Conservation (phyloP, 2,113 vertebrate genomes). For the Empidonax traillii region DNA sequence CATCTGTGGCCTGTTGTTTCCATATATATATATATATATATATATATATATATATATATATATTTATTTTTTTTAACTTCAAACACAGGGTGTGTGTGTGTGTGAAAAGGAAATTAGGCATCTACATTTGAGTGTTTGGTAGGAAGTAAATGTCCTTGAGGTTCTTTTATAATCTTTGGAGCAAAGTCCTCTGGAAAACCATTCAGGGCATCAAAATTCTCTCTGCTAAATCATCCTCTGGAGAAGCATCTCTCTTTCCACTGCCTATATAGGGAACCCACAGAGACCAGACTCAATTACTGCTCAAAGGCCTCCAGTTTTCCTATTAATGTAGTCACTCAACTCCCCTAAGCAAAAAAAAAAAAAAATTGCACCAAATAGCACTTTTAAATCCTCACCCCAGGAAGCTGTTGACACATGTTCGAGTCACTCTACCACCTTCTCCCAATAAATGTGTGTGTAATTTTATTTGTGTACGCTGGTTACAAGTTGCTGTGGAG, state of each 20-base stretch:
- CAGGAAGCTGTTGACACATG: conserved; percentile 9
- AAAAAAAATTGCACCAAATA: background rate
- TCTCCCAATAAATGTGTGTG: background rate
- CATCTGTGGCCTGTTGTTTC: background rate
- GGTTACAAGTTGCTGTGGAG: conserved; percentile 39
- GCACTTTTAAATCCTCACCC: conserved; percentile 11
- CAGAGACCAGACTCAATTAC: background rate
- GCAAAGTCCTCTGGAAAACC: background rate
- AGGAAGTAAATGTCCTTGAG: background rate
- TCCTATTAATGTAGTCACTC: background rate
- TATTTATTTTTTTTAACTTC: background rate
- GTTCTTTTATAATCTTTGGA: background rate
- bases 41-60: too few relatives aligned
- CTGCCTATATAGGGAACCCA: background rate
- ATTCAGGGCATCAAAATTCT: background rate
- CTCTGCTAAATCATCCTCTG: background rate
- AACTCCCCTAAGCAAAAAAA: conserved; percentile 10
- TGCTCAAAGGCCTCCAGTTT: background rate
- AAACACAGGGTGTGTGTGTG: background rate
- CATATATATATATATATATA: too few relatives aligned
- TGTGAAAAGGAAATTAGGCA: background rate
- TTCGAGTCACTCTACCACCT: background rate
- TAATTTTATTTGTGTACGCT: conserved; percentile 38
- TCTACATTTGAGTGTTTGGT: background rate
- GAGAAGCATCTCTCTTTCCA: background rate